These are phyloP conservation scores for Battus philenor DNA, from an alignment of 1,140 invertebrate genomes.

Conservation along the genomic window DNA sequence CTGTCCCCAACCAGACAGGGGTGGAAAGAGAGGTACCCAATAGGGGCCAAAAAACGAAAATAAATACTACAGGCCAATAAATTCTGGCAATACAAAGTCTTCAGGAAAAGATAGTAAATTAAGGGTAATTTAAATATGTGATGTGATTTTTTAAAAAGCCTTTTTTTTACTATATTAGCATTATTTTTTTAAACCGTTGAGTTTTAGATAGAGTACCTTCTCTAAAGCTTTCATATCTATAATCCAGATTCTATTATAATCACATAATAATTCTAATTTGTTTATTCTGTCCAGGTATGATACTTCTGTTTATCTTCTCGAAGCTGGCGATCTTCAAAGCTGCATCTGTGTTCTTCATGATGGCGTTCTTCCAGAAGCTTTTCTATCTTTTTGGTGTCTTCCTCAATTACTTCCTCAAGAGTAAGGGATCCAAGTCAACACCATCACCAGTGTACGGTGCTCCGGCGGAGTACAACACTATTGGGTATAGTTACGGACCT, in stretches of 20 bases:
- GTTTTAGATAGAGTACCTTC: conserved; percentile 2
- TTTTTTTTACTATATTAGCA: background rate
- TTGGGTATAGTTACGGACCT: conserved; percentile 59
- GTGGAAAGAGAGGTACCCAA: no score
- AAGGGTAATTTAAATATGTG: no score
- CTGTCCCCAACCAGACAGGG: no score
- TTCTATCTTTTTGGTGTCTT: conserved; percentile 44
- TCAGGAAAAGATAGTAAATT: no score
- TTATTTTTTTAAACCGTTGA: background rate
- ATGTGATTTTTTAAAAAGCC: background rate
- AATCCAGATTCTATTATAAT: background rate
- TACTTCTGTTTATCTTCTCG: conserved; percentile 47
- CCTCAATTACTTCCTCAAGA: conserved; percentile 46
- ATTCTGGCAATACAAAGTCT: no score
- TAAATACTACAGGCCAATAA: no score
- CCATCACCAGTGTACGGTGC: conserved; percentile 41
- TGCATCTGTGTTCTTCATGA: conserved; percentile 49
- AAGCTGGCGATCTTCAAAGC: conserved; percentile 61
- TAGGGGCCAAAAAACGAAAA: no score
- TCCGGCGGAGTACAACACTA: conserved; percentile 53
- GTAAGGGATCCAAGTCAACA: conserved; percentile 22
- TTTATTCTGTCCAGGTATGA: conserved; percentile 41
- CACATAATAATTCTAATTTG: background rate
- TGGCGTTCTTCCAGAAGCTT: conserved; percentile 59
- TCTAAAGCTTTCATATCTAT: background rate